Base-by-base conservation (phyloP, 2,797 vertebrate species). In the Ciconia nigra region DNA sequence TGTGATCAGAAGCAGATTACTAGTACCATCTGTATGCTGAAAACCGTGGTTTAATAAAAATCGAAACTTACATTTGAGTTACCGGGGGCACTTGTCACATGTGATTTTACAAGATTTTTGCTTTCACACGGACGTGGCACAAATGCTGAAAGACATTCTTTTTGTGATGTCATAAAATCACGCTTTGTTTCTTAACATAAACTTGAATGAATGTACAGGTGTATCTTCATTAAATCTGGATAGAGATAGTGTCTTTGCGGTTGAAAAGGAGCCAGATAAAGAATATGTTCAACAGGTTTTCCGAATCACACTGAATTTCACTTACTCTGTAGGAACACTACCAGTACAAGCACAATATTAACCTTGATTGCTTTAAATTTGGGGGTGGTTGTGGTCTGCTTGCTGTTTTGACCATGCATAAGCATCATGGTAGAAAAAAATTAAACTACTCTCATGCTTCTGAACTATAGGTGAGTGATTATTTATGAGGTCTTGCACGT, bases 81-180 rank as follows among this genome's bases (percentile, higher is more conserved):
- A 44, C 12, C 7, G 6, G n/a, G 35, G 49, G 3, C 37, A 72
- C 22, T 8, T 0, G 1, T 74, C 28, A 17, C 35, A 4, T 4
- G 33, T 4, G 3, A 59, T 78, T 74, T 70, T 55, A 28, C 42
- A 73, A 42, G 59, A 20, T 31, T 70, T 90, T 87, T 77, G 22
- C 20, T 90, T 78, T 92, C 12, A 7, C 0, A 0, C 46, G 57
- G 52, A 33, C 1, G 1, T 52, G 17, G 35, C 13, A 10, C 17
- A 51, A 61, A 33, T 0, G 0, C 39, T 52, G 49, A 63, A 54
- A 59, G 58, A 52, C 22, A 8, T 82, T 88, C 8, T 89, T 46
- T n/a, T n/a, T 79, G 54, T 89, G 33, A 42, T 82, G 39, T 57
- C 31, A 37, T 24, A 62, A 61, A 59, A 35, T 83, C 29, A n/a